These are phyloP conservation scores for Microctenopoma steveboyesi DNA, from an alignment of 2,797 vertebrate genomes.

Conservation along the genomic window DNA sequence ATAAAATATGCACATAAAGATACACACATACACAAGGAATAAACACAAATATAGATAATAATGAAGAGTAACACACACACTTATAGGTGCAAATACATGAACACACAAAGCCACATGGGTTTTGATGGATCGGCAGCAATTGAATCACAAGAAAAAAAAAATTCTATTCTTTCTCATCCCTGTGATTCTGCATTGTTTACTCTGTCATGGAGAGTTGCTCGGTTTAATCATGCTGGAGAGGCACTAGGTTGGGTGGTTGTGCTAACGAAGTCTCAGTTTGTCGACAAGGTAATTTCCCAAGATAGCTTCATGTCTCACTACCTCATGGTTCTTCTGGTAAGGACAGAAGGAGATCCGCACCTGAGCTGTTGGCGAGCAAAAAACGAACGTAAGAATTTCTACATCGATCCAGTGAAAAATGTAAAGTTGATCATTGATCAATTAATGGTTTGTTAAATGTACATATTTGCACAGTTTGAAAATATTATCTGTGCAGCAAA, in stretches of 20 bases:
- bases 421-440: constrained; percentile 19
- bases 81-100: constrained; percentile 25
- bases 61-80: constrained; percentile 25
- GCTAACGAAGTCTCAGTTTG: constrained; percentile 78
- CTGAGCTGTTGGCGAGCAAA: constrained; percentile 54
- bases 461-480: constrained; percentile 30
- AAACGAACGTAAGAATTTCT: constrained; percentile 42
- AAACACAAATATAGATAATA: constrained; percentile 25
- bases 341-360: constrained; percentile 66
- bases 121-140: constrained; percentile 32
- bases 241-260: constrained; percentile 60
- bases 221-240: constrained; percentile 68
- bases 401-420: constrained; percentile 14
- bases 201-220: constrained; percentile 59
- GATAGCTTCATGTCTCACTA: constrained; percentile 62
- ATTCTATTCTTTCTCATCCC: constrained; percentile 46
- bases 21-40: not conserved
- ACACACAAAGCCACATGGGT: constrained; percentile 21
- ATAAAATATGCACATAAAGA: constrained; percentile 10
- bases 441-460: constrained; percentile 35
- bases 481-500: not conserved
- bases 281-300: constrained; percentile 79
- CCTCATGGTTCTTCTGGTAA: constrained; percentile 49
- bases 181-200: constrained; percentile 72
- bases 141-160: constrained; percentile 38